Conservation (phyloP, 2,797 vertebrate genomes). For the Alcedo atthis region DNA sequence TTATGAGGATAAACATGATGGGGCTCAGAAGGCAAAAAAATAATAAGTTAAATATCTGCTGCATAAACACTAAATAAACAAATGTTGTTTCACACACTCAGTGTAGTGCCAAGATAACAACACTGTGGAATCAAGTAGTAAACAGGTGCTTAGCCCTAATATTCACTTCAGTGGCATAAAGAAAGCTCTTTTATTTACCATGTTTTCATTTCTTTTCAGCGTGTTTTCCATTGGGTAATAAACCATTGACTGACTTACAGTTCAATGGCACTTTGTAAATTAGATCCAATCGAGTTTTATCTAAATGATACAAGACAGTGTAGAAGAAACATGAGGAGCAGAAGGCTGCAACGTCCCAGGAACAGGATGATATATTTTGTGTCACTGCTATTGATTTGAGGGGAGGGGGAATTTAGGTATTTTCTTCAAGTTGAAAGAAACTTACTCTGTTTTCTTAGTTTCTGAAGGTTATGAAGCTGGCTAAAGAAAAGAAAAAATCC, state of each 20-base stretch:
- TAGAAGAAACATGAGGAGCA: background rate
- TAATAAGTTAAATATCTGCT: background rate
- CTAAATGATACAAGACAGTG: background rate
- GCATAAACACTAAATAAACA: constrained; percentile 34
- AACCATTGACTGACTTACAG: background rate
- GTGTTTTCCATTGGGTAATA: background rate
- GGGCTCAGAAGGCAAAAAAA: constrained; percentile 22
- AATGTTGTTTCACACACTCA: background rate
- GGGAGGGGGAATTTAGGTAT: background rate
- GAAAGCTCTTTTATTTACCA: background rate
- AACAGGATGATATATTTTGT: background rate
- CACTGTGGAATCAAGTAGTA: background rate
- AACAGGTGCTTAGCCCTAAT: constrained; percentile 1
- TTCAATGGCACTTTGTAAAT: background rate
- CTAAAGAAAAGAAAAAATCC: background rate
- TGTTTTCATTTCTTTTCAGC: background rate
- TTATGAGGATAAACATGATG: constrained; percentile 11
- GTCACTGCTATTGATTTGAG: background rate
- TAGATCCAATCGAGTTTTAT: background rate
- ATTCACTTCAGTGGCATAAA: background rate
- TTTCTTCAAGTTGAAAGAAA: background rate
- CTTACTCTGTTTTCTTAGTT: background rate
- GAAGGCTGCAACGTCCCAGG: background rate
- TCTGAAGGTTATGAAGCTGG: background rate
- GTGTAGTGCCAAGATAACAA: background rate